Conservation (phyloP, 1,140 invertebrate species). For the Drosophila ananassae region DNA sequence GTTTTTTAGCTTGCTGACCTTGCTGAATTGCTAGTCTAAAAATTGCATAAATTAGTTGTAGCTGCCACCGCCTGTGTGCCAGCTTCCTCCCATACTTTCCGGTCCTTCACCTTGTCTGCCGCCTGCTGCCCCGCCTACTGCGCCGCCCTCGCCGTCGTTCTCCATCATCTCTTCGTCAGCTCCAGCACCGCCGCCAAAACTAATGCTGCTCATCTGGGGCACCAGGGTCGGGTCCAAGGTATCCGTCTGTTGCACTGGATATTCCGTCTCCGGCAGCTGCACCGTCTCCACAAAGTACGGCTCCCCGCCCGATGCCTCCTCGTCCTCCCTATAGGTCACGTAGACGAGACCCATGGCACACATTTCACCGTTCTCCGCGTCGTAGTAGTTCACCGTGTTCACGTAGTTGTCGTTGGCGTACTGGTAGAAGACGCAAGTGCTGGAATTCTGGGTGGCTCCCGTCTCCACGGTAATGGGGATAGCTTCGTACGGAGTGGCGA, state of each 20-base stretch:
- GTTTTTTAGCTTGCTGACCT: neutral
- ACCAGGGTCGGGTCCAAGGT: neutral
- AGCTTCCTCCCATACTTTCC: neutral
- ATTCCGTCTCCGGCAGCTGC: neutral
- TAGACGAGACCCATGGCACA: slow-evolving; percentile 38
- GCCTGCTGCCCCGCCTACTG: neutral
- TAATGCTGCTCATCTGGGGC: slow-evolving; percentile 1
- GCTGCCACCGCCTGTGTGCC: slow-evolving; percentile 26
- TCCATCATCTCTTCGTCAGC: neutral
- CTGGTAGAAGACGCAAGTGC: slow-evolving; percentile 37
- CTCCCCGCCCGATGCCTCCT: neutral
- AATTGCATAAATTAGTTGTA: slow-evolving; percentile 3
- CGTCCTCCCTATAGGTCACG: slow-evolving; percentile 25
- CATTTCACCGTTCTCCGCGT: slow-evolving; percentile 19
- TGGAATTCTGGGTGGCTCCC: slow-evolving; percentile 8
- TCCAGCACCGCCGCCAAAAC: neutral
- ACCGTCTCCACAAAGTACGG: no score
- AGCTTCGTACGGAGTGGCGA: slow-evolving; percentile 2
- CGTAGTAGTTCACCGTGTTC: slow-evolving; percentile 40
- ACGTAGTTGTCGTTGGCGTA: slow-evolving; percentile 24
- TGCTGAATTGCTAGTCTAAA: neutral
- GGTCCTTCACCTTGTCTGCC: neutral
- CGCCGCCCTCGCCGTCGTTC: neutral
- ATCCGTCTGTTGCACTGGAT: neutral
- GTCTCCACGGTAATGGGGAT: slow-evolving; percentile 4